A percentile compares a stretch with the other conserved stretches of the same genome.
Conservation (phyloP, 1,140 invertebrate genomes). For the Hylaeus volcanicus region DNA sequence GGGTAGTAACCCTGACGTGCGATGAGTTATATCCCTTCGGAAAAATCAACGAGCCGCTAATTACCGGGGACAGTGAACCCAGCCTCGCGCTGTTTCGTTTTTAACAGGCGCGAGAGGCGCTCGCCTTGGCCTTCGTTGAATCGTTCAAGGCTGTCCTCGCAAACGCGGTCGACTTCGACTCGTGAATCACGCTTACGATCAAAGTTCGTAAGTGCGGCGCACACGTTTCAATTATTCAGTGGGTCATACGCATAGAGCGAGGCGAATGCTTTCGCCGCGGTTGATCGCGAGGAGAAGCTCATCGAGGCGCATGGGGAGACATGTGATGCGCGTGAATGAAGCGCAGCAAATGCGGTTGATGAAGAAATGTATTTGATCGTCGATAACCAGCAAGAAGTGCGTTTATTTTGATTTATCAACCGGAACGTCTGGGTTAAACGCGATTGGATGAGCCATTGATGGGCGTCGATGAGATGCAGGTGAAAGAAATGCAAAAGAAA, state of each 20-base stretch:
- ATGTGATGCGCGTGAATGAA: conserved; percentile 2
- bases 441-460: not conserved
- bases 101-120: conserved; percentile 1
- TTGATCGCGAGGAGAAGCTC: not conserved
- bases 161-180: not conserved
- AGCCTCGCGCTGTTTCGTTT: conserved; percentile 27
- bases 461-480: not conserved
- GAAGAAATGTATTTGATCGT: conserved; percentile 1
- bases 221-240: conserved; percentile 37
- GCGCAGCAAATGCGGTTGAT: conserved; percentile 2
- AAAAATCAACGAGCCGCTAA: conserved; percentile 56
- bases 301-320: not conserved
- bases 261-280: conserved; percentile 1
- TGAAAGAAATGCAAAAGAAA: not conserved
- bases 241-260: conserved; percentile 23
- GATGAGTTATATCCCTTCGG: conserved; percentile 54
- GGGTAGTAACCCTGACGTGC: conserved; percentile 56
- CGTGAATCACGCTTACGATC: conserved; percentile 21
- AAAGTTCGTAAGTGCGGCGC: conserved; percentile 17
- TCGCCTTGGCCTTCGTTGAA: conserved; percentile 51
- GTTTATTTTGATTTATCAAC: not conserved
- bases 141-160: conserved; percentile 45
- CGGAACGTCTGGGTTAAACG: not conserved
- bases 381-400: not conserved
- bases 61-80: conserved; percentile 54